phyloP scores from a whole-genome alignment of 2,113 vertebrate genomes.

The Callorhinus ursinus region DNA sequence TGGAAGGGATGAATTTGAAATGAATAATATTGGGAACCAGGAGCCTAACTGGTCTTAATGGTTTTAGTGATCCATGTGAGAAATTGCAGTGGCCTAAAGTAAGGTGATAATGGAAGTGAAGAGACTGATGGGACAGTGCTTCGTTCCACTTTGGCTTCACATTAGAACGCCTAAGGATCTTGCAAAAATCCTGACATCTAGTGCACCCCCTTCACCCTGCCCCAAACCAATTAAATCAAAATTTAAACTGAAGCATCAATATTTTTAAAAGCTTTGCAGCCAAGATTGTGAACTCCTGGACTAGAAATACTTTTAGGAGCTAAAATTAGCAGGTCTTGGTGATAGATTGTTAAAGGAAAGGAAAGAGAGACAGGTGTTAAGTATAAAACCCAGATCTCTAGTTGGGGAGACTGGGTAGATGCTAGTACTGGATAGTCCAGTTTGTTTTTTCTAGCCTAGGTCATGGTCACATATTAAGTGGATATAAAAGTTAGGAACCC shows the following conservation, averaged over 20 bases:
- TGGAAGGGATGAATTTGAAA: not conserved
- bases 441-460: not conserved
- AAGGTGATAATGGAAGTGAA: not conserved
- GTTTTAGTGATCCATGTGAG: not conserved
- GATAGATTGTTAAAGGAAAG: not conserved
- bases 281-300: not conserved
- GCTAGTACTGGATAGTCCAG: not conserved
- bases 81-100: not conserved
- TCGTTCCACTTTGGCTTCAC: not conserved
- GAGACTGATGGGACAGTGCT: not conserved
- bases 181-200: not conserved
- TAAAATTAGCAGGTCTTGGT: not conserved
- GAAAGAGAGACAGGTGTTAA: not conserved
- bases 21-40: not conserved
- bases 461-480: not conserved
- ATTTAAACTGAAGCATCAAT: not conserved
- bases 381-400: not conserved
- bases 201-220: fast-evolving
- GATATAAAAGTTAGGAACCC: not conserved
- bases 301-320: not conserved
- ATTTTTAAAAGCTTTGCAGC: not conserved
- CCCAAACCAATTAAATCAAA: not conserved
- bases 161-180: not conserved
- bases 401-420: not conserved
- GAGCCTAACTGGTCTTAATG: not conserved